Percentiles rank a stretch among this genome's conserved stretches.
phyloP scores from a whole-genome alignment of 2,797 vertebrate genomes.

The Enteromius mattozi region DNA sequence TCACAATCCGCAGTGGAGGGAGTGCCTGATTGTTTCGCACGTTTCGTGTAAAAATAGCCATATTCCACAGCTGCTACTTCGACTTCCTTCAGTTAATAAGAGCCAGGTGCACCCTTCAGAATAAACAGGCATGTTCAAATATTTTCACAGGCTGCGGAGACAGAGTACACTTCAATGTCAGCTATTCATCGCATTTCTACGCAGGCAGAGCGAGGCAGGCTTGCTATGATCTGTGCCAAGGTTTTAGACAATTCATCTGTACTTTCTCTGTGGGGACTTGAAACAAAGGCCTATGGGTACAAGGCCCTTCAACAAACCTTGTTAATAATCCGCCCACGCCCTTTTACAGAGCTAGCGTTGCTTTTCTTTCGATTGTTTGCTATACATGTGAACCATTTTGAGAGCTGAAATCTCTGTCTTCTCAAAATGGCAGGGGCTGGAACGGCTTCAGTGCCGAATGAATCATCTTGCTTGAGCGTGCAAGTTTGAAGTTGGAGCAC shows the following conservation, averaged over 20 bases:
- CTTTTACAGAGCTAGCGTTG: constrained; percentile 24
- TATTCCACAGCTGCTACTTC: constrained; percentile 59
- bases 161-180: constrained; percentile 63
- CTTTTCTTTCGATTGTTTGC: constrained; percentile 40
- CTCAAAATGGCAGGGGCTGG: constrained; percentile 56
- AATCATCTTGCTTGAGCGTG: constrained; percentile 29
- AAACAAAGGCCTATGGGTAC: constrained; percentile 59
- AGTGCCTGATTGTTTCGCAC: constrained; percentile 36
- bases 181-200: constrained; percentile 59
- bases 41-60: constrained; percentile 55
- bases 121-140: constrained; percentile 64
- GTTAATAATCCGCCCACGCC: constrained; percentile 60
- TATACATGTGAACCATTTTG: constrained; percentile 47
- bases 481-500: constrained; percentile 30
- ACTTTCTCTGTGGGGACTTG: constrained; percentile 55
- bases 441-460: constrained; percentile 15
- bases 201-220: constrained; percentile 47
- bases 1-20: neutral
- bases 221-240: constrained; percentile 57
- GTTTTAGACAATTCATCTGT: constrained; percentile 57
- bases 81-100: constrained; percentile 58
- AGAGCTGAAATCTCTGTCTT: constrained; percentile 35
- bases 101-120: constrained; percentile 64
- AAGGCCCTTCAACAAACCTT: constrained; percentile 54
- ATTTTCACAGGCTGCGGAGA: constrained; percentile 62